These are phyloP conservation scores for Agriopis leucophaearia DNA, from an alignment of 2,888 invertebrate species.

Conservation along the genomic window DNA sequence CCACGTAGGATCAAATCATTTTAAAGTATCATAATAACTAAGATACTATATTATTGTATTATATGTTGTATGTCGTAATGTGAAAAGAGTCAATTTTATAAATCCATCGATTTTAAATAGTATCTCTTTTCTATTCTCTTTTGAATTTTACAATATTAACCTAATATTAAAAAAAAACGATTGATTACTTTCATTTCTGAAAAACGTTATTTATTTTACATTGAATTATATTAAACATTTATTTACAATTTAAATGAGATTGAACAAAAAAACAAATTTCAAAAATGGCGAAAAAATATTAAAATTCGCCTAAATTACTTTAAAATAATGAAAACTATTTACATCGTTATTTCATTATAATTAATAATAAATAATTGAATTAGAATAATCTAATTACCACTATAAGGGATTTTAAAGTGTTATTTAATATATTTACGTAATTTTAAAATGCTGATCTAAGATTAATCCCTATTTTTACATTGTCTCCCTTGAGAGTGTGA, in stretches of 20 bases:
- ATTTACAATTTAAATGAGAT: conserved; percentile 4
- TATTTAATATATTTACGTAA: not conserved
- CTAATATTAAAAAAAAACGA: too few relatives aligned
- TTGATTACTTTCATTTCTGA: too few relatives aligned
- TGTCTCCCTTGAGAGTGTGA: too few relatives aligned
- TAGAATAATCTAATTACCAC: not conserved
- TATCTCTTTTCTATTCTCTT: not conserved
- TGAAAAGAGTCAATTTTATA: too few relatives aligned
- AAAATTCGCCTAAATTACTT: not conserved
- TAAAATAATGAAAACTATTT: not conserved
- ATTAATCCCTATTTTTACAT: not conserved
- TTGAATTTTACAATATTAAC: too few relatives aligned
- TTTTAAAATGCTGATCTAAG: not conserved
- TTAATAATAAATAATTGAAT: conserved; percentile 6
- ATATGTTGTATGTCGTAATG: too few relatives aligned
- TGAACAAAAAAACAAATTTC: not conserved
- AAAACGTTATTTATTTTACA: not conserved
- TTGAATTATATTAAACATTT: not conserved
- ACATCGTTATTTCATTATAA: not conserved
- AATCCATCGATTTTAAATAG: not conserved
- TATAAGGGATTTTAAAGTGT: not conserved
- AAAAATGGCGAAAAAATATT: not conserved
- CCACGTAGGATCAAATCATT: too few relatives aligned
- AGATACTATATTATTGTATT: too few relatives aligned
- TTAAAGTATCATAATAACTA: too few relatives aligned